Percentiles rank a stretch among this genome's conserved stretches.
These are phyloP conservation scores for Chrysocyon brachyurus DNA, from an alignment of 2,797 vertebrate genomes.

Conservation along the genomic window DNA sequence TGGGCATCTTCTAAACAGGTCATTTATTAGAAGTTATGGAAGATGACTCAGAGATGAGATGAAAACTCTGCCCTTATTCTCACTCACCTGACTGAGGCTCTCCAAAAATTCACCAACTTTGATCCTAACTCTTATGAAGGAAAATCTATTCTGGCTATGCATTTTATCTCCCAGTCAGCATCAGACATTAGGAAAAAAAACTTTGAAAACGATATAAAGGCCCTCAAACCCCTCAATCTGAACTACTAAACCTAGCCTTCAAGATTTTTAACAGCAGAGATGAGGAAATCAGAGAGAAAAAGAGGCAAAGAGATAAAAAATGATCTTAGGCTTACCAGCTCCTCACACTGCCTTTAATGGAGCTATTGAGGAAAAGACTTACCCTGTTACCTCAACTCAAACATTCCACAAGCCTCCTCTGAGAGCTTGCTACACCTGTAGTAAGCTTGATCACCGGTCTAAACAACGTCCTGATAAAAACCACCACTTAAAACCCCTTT, in stretches of 20 bases:
- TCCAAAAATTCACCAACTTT: not conserved
- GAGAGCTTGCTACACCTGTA: not conserved
- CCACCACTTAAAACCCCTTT: not conserved
- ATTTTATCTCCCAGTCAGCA: not conserved
- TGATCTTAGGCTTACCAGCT: not conserved
- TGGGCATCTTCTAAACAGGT: not conserved
- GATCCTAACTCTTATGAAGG: not conserved
- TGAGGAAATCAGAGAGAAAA: not conserved
- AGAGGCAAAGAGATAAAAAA: not conserved
- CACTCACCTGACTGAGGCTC: not conserved
- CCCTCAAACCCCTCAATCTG: not conserved
- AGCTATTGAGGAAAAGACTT: not conserved
- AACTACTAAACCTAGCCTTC: not conserved
- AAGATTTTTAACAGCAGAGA: not conserved
- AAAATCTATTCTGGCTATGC: not conserved
- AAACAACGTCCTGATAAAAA: not conserved
- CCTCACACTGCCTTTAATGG: not conserved
- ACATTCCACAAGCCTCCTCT: not conserved
- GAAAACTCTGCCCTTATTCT: not conserved
- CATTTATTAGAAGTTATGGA: not conserved
- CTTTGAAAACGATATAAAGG: not conserved
- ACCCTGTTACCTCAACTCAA: not conserved
- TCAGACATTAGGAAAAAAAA: not conserved
- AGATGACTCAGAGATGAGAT: not conserved
- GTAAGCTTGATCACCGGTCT: not conserved